These are phyloP conservation scores for Callosobruchus maculatus DNA, from an alignment of 2,888 invertebrate genomes.

Conservation along the genomic window DNA sequence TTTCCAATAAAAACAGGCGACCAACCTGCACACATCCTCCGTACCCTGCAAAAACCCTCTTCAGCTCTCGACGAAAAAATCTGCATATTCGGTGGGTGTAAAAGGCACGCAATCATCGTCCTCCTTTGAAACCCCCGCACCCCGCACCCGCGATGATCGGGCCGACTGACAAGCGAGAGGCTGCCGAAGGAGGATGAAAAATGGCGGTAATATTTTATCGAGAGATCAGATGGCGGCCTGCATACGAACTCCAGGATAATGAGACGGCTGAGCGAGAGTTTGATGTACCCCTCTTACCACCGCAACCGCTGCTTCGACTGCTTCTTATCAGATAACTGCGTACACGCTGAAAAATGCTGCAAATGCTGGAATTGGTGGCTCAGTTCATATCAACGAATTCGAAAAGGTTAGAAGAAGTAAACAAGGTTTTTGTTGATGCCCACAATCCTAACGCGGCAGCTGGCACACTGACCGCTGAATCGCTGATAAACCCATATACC, in stretches of 20 bases:
- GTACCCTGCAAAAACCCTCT: no score
- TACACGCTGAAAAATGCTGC: no score
- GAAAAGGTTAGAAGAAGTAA: no score
- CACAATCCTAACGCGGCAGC: no score
- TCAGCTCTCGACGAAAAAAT: conserved; percentile 9
- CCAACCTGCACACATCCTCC: no score
- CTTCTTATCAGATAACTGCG: no score
- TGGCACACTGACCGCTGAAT: no score
- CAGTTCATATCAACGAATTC: no score
- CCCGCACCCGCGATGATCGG: conserved; percentile 41
- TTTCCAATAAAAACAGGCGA: no score
- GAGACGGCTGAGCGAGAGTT: conserved; percentile 43
- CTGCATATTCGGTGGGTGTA: conserved; percentile 6
- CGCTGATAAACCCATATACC: no score
- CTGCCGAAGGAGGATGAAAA: conserved; percentile 50
- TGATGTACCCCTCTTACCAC: conserved; percentile 43
- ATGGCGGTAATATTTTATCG: conserved; percentile 52
- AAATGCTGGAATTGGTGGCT: no score
- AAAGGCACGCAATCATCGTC: conserved; percentile 42
- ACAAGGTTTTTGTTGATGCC: no score
- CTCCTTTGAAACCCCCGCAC: conserved; percentile 39
- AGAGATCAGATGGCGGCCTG: conserved; percentile 52
- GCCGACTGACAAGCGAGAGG: conserved; percentile 49
- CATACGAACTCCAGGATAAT: conserved; percentile 51
- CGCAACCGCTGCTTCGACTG: conserved; percentile 27